Base-by-base conservation (phyloP, 92 coral and sea anemone species). In the Galaxea fascicularis region DNA sequence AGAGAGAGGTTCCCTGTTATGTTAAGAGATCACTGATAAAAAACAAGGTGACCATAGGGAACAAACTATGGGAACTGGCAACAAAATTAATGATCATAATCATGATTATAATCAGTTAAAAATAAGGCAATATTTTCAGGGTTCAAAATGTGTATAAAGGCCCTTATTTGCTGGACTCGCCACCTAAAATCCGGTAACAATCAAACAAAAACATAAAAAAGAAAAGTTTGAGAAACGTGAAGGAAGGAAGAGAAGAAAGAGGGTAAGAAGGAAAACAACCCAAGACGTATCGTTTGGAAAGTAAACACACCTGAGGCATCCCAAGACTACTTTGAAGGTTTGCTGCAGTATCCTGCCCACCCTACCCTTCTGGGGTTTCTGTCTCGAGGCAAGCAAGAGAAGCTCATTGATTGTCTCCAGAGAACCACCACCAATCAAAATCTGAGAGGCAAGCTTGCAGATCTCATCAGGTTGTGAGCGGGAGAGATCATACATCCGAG, bases 401-500 rank as follows among this genome's bases (percentile, higher is more conserved):
- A 94, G 69, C 44, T 93, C 93, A 56, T 96, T 82, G 58, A 89
- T 82, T 28, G 83, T 88, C 56, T 94, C 90, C 27, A 96, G 22
- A 10, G 95, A 79, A 20, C 87, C 90, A 24, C 98, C 98, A 76
- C 90, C 92, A n/a, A 89, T 62, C 39, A 94, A 71, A 86, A 94
- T 85, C 20, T 78, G 93, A 35, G 89, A 87, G 65, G 93, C 90
- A 14, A 96, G 85, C 14, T 86, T 84, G 78, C 89, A 79, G 29
- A 96, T 92, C 68, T 86, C 69, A 65, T 79, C 85, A 15, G 98
- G 96, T 3, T 88, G 87, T 44, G 98, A 96, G 28, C 96, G 88
- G 22, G 98, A 94, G 27, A 94, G 75, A 58, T 92, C 98, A 57
- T 94, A 96, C 71, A 85, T 91, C 45, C 93, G 89, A 20, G 98